Conservation (phyloP, 2,113 vertebrate species). For the Dicrurus megarhynchus region DNA sequence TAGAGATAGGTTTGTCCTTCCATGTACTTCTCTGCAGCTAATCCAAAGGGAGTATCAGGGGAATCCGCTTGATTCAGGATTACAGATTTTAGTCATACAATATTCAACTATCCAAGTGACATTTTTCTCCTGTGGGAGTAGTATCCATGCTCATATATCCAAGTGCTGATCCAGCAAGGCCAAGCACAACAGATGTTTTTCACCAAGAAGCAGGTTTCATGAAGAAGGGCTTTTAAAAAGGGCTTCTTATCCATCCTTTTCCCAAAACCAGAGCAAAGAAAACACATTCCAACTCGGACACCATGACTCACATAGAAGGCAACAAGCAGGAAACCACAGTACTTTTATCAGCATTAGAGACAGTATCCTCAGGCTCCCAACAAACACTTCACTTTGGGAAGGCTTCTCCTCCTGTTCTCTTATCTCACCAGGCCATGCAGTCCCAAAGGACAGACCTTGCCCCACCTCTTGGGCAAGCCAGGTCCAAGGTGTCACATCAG, state of each 20-base stretch:
- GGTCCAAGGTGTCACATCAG: neutral
- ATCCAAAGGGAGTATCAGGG: conserved; percentile 2
- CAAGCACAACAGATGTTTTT: neutral
- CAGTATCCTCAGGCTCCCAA: neutral
- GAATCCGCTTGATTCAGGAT: neutral
- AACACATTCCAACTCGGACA: neutral
- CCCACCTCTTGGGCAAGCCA: neutral
- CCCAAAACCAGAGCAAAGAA: neutral
- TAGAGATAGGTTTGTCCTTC: neutral
- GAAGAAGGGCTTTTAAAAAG: neutral
- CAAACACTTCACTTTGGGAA: neutral
- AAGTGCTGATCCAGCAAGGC: conserved; percentile 41
- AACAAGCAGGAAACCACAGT: neutral
- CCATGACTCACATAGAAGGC: neutral
- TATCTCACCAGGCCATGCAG: neutral
- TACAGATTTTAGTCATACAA: neutral
- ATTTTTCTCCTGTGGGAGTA: neutral
- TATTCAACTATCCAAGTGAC: neutral
- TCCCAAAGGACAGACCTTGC: neutral
- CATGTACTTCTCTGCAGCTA: neutral
- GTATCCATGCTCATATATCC: neutral
- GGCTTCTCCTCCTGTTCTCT: neutral
- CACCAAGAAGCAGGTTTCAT: neutral
- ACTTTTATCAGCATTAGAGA: neutral
- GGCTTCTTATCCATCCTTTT: neutral